phyloP scores from a whole-genome alignment of 1,140 invertebrate genomes.

The Halictus rubicundus region DNA sequence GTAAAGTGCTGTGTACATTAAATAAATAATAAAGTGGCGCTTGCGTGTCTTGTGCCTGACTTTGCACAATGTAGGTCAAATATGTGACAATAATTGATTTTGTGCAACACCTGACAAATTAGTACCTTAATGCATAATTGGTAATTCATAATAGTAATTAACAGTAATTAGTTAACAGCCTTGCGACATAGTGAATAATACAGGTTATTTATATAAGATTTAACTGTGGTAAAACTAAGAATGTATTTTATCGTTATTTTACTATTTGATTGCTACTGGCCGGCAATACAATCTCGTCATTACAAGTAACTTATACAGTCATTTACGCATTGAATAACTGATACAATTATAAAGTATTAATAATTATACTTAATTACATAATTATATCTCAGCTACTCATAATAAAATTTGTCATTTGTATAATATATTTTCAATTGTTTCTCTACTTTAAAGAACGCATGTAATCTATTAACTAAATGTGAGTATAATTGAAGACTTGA shows the following conservation, averaged over 20 bases:
- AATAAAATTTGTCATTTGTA: background rate
- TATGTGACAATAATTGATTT: background rate
- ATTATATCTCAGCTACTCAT: background rate
- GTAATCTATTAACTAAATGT: slow-evolving; percentile 12
- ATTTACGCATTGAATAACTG: slow-evolving; percentile 9
- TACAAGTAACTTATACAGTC: slow-evolving; percentile 20
- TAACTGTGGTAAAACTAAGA: slow-evolving; percentile 32
- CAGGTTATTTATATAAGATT: slow-evolving; percentile 8
- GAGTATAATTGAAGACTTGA: background rate
- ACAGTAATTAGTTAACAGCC: background rate
- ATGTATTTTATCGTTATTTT: slow-evolving; percentile 22
- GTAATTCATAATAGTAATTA: background rate
- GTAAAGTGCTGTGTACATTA: background rate
- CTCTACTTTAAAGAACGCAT: background rate
- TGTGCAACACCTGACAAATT: background rate
- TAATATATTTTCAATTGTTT: background rate
- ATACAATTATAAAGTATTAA: slow-evolving; percentile 16
- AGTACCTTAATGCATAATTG: slow-evolving; percentile 11
- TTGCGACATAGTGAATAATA: slow-evolving; percentile 9
- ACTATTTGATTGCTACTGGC: background rate
- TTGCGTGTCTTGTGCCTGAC: slow-evolving; percentile 2
- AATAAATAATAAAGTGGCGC: background rate
- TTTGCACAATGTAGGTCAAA: background rate
- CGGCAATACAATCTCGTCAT: background rate
- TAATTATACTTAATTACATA: slow-evolving; percentile 11